Base-by-base conservation (phyloP, 2,888 invertebrate genomes). In the Eristalinus aeneus region DNA sequence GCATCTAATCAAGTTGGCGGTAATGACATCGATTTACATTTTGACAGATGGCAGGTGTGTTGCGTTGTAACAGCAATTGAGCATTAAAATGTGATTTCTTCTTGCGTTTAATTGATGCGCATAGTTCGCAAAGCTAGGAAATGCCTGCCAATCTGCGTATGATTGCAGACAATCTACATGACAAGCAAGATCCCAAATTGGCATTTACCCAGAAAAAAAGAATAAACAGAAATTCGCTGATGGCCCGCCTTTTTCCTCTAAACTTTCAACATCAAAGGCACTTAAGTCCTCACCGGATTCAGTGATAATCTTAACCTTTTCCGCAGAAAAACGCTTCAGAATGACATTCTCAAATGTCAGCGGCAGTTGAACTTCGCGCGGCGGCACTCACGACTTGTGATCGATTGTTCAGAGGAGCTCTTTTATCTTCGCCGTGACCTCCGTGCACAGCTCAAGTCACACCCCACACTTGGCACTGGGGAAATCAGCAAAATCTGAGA, bases 311-410 rank as follows among this genome's bases (percentile, higher is more conserved):
- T n/a, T 39, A 56, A 71, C 64, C 64, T 78, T 58, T n/a, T 64
- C 12, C n/a, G 4, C 56, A 36, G 34, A 36, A 9, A 54, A 36
- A 10, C 12, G 39, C 10, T 12, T 12, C 32, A 12, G 23, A 73
- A 53, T 74, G 60, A 31, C 81, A 82, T 72, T 11, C 75, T 63
- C 10, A 85, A 85, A 85, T 85, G 80, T 71, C 84, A 85, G 76
- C 27, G 58, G 60, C 79, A 65, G 61, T 69, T 69, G 63, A 76
- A 69, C 68, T 53, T 79, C 64, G 16, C 54, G 1, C 2, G 20
- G 10, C 4, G 22, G 10, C 56, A 46, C 16, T 46, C 56, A 23
- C 56, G 56, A 22, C 56, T 23, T 23, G 22, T 82, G 71, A 77
- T 74, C 74, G 83, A 79, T 78, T 69, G 22, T 68, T 73, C 20